phyloP scores from a whole-genome alignment of 2,888 invertebrate genomes.

The Acanthosepion pharaonis region DNA sequence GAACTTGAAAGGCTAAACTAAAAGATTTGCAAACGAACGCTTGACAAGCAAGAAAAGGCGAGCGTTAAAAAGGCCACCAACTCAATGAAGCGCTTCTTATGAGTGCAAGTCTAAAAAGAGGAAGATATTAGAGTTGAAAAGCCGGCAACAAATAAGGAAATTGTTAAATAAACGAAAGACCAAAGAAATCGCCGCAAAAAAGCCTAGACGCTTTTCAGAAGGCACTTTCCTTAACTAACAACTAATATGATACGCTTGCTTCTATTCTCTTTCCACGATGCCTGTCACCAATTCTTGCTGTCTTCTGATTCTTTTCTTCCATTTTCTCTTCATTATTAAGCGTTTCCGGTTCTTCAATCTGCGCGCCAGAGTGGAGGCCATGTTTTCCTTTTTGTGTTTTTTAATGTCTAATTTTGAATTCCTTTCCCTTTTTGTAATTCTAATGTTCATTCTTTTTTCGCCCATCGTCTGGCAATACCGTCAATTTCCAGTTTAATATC shows the following conservation, averaged over 20 bases:
- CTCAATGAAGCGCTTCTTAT: background rate
- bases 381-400: background rate
- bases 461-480: constrained; percentile 15
- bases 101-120: background rate
- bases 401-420: constrained; percentile 10
- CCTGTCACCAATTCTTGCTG: background rate
- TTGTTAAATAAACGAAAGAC: constrained; percentile 23
- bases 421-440: background rate
- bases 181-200: background rate
- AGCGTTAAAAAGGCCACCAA: background rate
- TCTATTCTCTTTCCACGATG: background rate
- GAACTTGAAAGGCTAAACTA: background rate
- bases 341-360: constrained; percentile 23
- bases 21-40: background rate
- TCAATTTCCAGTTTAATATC: constrained; percentile 9
- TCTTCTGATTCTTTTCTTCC: background rate
- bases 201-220: background rate
- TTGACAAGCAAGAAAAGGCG: background rate
- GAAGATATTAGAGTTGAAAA: background rate
- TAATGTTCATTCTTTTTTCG: constrained; percentile 23
- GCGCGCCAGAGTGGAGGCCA: constrained; percentile 33
- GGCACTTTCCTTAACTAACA: constrained; percentile 22
- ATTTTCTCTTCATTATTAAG: background rate
- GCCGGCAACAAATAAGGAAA: background rate
- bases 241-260: constrained; percentile 12